phyloP scores from a whole-genome alignment of 2,797 vertebrate genomes.

The Silurus lanzhouensis region DNA sequence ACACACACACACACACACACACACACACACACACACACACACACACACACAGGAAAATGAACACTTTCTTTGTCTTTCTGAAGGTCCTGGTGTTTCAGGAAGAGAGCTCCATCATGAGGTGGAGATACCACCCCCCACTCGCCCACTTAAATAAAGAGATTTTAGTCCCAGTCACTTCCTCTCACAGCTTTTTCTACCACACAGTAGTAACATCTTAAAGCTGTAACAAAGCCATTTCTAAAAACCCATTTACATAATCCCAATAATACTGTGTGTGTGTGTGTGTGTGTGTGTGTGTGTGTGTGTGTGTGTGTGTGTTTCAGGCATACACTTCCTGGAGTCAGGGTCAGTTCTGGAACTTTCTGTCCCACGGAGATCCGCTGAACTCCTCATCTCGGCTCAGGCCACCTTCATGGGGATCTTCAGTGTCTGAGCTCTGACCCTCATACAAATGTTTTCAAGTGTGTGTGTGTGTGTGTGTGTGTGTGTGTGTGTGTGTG shows the following conservation, averaged over 20 bases:
- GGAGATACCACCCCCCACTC: no score
- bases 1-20: no score
- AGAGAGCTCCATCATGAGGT: no score
- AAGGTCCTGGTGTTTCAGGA: no score
- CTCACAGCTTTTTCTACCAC: no score
- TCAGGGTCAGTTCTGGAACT: conserved; percentile 58
- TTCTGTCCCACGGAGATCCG: conserved; percentile 55
- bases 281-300: conserved; percentile 1
- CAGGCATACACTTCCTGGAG: conserved; percentile 59
- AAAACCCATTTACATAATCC: not conserved
- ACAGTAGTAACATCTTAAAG: not conserved
- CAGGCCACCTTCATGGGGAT: conserved; percentile 60
- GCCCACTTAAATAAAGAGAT: no score
- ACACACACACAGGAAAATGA: no score
- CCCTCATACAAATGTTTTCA: not conserved
- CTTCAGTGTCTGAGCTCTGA: conserved; percentile 51
- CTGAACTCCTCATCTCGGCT: conserved; percentile 45
- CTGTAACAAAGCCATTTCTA: not conserved
- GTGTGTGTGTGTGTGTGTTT: conserved; percentile 28
- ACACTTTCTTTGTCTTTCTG: no score
- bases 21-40: no score
- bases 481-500: not conserved
- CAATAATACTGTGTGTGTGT: not conserved
- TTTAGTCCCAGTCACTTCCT: no score
- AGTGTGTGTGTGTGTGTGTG: not conserved